These are phyloP conservation scores for Mnemiopsis leidyi DNA, from an alignment of 37 sponge, comb jelly and placozoan genomes.

Conservation along the genomic window DNA sequence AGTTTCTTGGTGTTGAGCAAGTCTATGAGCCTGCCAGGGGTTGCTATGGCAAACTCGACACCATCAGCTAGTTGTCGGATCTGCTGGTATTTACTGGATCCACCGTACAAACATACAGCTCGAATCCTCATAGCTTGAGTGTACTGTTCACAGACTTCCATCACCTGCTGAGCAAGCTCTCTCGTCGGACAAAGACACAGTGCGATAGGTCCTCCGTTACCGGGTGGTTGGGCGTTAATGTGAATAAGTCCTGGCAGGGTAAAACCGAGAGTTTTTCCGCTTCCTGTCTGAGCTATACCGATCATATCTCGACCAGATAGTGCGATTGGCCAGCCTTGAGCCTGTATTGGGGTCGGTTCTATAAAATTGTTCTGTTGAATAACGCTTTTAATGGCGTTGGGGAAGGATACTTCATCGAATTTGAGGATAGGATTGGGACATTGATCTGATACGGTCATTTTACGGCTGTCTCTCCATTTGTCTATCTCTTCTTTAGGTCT, in stretches of 20 bases:
- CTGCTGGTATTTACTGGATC: conserved; percentile 87
- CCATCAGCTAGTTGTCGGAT: conserved; percentile 77
- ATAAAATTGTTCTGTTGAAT: conserved; percentile 73
- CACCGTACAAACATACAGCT: conserved; percentile 89
- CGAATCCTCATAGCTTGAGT: conserved; percentile 66
- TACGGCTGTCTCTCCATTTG: neutral
- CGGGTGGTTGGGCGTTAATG: conserved; percentile 79
- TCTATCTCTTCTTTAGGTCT: neutral
- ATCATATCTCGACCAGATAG: conserved; percentile 90
- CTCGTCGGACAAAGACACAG: conserved; percentile 51
- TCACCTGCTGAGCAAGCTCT: conserved; percentile 60
- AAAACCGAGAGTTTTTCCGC: conserved; percentile 90
- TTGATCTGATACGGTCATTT: conserved; percentile 40
- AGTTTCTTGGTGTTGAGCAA: conserved; percentile 86
- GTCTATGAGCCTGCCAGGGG: conserved; percentile 95
- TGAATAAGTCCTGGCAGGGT: conserved; percentile 88
- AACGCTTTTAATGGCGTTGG: conserved; percentile 70
- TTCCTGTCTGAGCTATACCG: conserved; percentile 97
- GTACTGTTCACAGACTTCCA: conserved; percentile 51
- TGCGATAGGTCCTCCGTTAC: conserved; percentile 60
- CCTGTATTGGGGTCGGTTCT: conserved; percentile 93
- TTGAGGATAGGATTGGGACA: conserved; percentile 76
- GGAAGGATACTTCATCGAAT: conserved; percentile 84
- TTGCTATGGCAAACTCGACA: conserved; percentile 87
- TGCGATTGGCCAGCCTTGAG: conserved; percentile 96